Conservation (phyloP, 1,140 invertebrate species). For the Monochamus saltuarius region DNA sequence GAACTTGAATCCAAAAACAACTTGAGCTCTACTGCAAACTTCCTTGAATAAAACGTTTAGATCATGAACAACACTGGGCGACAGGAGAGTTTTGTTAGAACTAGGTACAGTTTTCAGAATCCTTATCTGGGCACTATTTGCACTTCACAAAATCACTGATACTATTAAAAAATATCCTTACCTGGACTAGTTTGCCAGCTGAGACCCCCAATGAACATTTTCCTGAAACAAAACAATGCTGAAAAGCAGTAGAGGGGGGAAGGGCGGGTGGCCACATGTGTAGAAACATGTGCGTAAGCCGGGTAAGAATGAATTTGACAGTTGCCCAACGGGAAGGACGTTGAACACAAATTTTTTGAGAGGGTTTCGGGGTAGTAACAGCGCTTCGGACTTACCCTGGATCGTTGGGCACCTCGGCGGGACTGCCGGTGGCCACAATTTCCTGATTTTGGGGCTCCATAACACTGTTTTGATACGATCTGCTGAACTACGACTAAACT, state of each 20-base stretch:
- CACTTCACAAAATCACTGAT: slow-evolving; percentile 4
- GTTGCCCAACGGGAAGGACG: no score
- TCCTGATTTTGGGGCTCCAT: slow-evolving; percentile 76
- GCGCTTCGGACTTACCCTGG: slow-evolving; percentile 69
- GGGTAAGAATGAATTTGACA: background rate
- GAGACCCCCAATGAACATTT: slow-evolving; percentile 99
- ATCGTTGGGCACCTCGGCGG: slow-evolving; percentile 85
- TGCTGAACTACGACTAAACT: slow-evolving; percentile 63
- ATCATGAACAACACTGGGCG: no score
- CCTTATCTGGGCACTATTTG: background rate
- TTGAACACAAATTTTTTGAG: background rate
- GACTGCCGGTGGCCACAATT: slow-evolving; percentile 65
- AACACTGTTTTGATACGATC: slow-evolving; percentile 37
- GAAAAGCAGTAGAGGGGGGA: slow-evolving; percentile 14
- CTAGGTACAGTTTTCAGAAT: no score
- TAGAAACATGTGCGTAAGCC: slow-evolving; percentile 25
- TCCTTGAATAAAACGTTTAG: no score
- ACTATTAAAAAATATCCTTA: slow-evolving; percentile 58
- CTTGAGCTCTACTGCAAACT: no score
- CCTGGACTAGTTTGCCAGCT: slow-evolving; percentile 99
- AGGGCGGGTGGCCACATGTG: slow-evolving; percentile 20
- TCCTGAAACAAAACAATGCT: slow-evolving; percentile 73
- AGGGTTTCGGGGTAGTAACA: slow-evolving; percentile 2
- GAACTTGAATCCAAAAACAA: no score
- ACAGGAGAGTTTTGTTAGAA: no score